Percentiles rank a stretch among this genome's conserved stretches.
Evolutionary conservation across 2,113 vertebrate species (phyloP).

Genomic region (Ardeotis arabs): DNA sequence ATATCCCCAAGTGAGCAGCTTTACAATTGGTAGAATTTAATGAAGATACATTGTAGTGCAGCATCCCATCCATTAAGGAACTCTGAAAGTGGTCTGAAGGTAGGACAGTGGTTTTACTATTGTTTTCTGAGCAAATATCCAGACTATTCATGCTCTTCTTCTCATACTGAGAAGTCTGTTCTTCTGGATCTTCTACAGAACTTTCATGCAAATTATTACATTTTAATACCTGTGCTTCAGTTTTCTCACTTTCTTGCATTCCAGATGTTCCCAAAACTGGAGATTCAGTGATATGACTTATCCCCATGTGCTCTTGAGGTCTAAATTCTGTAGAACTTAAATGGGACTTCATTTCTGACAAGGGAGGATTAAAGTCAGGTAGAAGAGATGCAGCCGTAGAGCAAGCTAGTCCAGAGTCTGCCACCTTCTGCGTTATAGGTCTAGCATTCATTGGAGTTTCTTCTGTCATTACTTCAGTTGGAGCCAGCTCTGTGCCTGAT

Average conservation of each 20-base stretch:
- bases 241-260: neutral
- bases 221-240: neutral
- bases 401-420: neutral
- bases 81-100: neutral
- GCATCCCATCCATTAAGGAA: neutral
- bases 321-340: neutral
- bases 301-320: neutral
- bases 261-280: neutral
- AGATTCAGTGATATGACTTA: neutral
- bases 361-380: neutral
- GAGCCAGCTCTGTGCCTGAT: neutral
- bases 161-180: neutral
- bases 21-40: neutral
- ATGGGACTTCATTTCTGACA: neutral
- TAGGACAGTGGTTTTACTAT: neutral
- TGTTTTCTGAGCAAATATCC: neutral
- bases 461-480: neutral
- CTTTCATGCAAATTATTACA: neutral
- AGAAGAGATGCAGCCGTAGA: neutral
- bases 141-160: neutral
- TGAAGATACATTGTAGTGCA: neutral
- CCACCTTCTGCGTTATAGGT: neutral
- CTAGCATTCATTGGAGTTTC: neutral
- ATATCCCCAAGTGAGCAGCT: constrained; percentile 21
- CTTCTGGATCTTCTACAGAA: neutral